Evolutionary conservation across 2,888 invertebrate genomes (phyloP).

Genomic region (Lithophane ornitopus): DNA sequence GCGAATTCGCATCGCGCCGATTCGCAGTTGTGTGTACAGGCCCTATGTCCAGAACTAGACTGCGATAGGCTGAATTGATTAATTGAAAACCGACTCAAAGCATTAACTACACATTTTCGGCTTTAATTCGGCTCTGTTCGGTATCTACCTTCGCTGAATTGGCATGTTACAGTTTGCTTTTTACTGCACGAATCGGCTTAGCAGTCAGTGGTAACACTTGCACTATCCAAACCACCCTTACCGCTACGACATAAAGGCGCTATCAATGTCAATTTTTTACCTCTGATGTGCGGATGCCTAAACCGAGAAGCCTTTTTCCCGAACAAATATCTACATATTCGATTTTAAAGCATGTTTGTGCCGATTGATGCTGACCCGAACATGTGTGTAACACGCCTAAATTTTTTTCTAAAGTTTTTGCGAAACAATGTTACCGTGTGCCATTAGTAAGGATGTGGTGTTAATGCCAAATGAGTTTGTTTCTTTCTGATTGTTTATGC

Average conservation of each 20-base stretch:
- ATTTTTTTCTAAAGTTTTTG: slow-evolving; percentile 81
- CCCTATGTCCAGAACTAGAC: too few relatives aligned
- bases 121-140: not conserved
- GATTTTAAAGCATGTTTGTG: not conserved
- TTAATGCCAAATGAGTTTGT: slow-evolving; percentile 79
- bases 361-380: not conserved
- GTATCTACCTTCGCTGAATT: not conserved
- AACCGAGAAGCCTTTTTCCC: not conserved
- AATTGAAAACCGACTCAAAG: too few relatives aligned
- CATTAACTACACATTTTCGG: not conserved
- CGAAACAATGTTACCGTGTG: slow-evolving; percentile 79
- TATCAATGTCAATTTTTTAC: not conserved
- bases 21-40: too few relatives aligned
- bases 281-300: too few relatives aligned
- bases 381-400: slow-evolving; percentile 33
- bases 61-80: too few relatives aligned
- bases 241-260: not conserved
- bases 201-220: not conserved
- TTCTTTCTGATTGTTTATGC: slow-evolving; percentile 76
- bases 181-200: not conserved
- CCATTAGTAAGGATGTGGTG: slow-evolving; percentile 76
- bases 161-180: not conserved
- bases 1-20: too few relatives aligned
- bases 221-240: not conserved
- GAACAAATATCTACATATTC: not conserved